Base-by-base conservation (phyloP, 2,888 invertebrate genomes). In the Eucera pruinosa region DNA sequence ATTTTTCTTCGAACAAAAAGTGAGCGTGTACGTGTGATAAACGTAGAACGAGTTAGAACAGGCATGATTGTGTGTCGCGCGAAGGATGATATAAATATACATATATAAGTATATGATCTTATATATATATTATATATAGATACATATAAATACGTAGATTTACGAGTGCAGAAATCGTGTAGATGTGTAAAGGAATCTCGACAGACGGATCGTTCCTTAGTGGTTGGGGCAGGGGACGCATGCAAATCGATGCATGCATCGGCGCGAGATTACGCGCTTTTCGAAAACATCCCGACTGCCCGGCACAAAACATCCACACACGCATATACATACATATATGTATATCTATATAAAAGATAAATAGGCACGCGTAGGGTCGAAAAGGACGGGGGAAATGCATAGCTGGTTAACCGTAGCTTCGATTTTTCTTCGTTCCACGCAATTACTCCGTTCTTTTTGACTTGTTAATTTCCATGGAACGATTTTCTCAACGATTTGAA, bases 1-100 rank as follows among this genome's bases (percentile, higher is more conserved):
- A 85, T 86, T 85, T 85, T 84, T 87, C 81, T 84, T 83, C 79
- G 74, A 78, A 73, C 58, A 66, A 71, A 79, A 68, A 57, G 75
- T 55, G 85, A 86, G 68, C 68, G 76, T 74, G 77, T 76, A 73
- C 74, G 80, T 68, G 81, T 78, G 84, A 77, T 80, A 72, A 55
- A 25, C 47, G 43, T 67, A 58, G 54, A 55, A 69, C 30, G 61
- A 57, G 25, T 57, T 57, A 50, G 54, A 36, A 50, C 30, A 52
- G 69, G 52, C 50, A 18, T 47, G 55, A 54, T n/a, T 25, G 62
- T 48, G 62, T 64, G 67, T 62, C 64, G 73, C 52, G 43, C 39
- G 71, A 68, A 36, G 69, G 43, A 71, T 54, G 54, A 39, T 78
- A 72, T 69, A 76, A 72, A 80, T 66, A 80, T 62, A 85, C 70